Conservation (phyloP, 2,797 vertebrate species). For the Synaphobranchus kaupii region DNA sequence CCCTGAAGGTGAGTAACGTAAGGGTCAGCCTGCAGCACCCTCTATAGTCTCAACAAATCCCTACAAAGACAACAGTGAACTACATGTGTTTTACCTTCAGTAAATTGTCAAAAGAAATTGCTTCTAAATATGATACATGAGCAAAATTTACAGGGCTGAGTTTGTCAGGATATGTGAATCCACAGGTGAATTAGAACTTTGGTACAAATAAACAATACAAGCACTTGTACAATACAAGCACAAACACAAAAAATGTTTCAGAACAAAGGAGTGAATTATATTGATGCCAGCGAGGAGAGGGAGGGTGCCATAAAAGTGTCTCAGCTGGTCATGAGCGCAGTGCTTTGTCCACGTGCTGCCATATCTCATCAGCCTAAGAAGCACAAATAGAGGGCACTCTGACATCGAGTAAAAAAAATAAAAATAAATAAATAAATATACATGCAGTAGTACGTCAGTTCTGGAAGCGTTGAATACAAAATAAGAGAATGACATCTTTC, state of each 20-base stretch:
- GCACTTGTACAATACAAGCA: neutral
- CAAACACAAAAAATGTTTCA: neutral
- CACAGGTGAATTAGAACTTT: neutral
- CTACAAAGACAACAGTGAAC: too few relatives aligned
- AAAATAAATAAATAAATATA: neutral
- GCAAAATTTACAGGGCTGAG: neutral
- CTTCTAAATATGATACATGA: neutral
- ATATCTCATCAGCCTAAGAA: constrained; percentile 48
- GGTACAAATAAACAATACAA: neutral
- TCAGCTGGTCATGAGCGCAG: constrained; percentile 16
- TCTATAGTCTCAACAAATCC: neutral
- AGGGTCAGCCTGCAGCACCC: constrained; percentile 17
- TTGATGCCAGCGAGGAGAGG: neutral
- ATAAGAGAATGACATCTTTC: neutral
- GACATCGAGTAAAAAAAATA: neutral
- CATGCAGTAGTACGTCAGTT: neutral
- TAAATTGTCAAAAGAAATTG: neutral
- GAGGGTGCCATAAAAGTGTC: constrained; percentile 35
- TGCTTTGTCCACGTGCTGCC: constrained; percentile 37
- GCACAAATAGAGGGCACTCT: constrained; percentile 55
- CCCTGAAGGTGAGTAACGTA: constrained; percentile 80
- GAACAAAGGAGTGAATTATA: neutral
- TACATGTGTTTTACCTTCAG: neutral
- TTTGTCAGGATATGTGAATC: neutral
- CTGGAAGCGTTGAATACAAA: constrained; percentile 5